Conservation (phyloP, 2,113 vertebrate genomes). For the Alexandromys fortis region DNA sequence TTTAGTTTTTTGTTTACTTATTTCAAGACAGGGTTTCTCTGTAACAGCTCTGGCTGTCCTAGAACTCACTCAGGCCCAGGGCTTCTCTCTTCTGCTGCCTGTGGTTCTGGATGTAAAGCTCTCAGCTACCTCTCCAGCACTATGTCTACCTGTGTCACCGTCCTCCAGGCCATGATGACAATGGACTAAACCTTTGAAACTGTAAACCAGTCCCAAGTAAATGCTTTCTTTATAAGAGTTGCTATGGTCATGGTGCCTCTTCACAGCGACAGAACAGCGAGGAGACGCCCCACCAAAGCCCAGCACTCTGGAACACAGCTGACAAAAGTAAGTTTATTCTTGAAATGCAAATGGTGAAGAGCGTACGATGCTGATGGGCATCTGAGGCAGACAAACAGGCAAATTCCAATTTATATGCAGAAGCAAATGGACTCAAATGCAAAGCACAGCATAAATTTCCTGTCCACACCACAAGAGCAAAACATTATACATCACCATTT, state of each 20-base stretch:
- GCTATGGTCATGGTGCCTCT: background rate
- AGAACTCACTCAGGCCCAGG: background rate
- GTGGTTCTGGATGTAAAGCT: background rate
- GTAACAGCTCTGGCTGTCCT: no score
- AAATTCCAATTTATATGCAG: background rate
- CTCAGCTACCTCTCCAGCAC: background rate
- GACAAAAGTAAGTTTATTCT: conserved; percentile 32
- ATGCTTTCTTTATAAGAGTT: background rate
- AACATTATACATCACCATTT: background rate
- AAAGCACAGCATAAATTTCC: conserved; percentile 39
- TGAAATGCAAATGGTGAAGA: conserved; percentile 17
- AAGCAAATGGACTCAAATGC: conserved; percentile 30
- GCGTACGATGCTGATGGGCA: background rate
- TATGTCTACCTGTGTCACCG: background rate
- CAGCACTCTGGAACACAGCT: background rate
- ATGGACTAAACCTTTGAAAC: background rate
- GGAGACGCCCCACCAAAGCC: background rate
- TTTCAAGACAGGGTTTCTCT: no score
- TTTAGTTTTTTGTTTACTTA: no score
- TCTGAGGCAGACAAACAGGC: background rate
- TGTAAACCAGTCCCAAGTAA: background rate
- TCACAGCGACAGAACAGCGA: background rate
- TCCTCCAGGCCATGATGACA: background rate
- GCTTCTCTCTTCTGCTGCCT: background rate
- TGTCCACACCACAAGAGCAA: background rate